Percentiles rank a stretch among this genome's conserved stretches.
Evolutionary conservation across 2,888 invertebrate species (phyloP).

Genomic region (Cabera pusaria): DNA sequence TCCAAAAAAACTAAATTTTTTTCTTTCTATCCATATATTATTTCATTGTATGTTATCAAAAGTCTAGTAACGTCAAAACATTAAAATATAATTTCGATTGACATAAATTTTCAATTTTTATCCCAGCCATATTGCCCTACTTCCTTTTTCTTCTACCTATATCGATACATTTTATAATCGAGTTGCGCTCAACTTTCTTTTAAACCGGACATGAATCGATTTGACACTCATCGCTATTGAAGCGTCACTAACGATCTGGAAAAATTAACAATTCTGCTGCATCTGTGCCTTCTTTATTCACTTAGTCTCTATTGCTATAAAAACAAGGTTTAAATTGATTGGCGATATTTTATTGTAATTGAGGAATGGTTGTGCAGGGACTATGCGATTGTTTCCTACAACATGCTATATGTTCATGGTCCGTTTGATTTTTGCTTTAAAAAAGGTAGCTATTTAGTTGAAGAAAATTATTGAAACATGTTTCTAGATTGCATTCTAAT

Average conservation of each 20-base stretch:
- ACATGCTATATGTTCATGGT: slow-evolving; percentile 15
- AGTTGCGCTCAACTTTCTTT: slow-evolving; percentile 29
- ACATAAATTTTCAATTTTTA: too few species aligned
- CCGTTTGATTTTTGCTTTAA: slow-evolving; percentile 9
- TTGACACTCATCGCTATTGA: slow-evolving; percentile 35
- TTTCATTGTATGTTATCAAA: too few species aligned
- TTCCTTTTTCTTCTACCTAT: neutral
- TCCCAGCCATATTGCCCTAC: too few species aligned
- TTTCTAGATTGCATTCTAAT: too few species aligned
- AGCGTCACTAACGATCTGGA: slow-evolving; percentile 31
- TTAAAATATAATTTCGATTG: too few species aligned
- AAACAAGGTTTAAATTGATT: slow-evolving; percentile 5
- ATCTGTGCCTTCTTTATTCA: too few species aligned
- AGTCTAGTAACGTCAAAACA: too few species aligned
- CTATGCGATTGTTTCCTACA: slow-evolving; percentile 12
- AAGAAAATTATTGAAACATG: slow-evolving; percentile 8
- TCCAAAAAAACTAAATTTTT: too few species aligned
- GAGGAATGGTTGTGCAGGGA: slow-evolving; percentile 2
- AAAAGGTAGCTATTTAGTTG: too few species aligned
- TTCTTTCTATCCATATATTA: too few species aligned
- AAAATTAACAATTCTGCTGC: slow-evolving; percentile 13
- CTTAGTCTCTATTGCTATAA: neutral
- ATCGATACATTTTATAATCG: slow-evolving; percentile 9
- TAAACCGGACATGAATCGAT: slow-evolving; percentile 34
- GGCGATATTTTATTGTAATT: neutral